These are phyloP conservation scores for Gonatopus flavifemur DNA, from an alignment of 1,140 invertebrate genomes.

Conservation along the genomic window DNA sequence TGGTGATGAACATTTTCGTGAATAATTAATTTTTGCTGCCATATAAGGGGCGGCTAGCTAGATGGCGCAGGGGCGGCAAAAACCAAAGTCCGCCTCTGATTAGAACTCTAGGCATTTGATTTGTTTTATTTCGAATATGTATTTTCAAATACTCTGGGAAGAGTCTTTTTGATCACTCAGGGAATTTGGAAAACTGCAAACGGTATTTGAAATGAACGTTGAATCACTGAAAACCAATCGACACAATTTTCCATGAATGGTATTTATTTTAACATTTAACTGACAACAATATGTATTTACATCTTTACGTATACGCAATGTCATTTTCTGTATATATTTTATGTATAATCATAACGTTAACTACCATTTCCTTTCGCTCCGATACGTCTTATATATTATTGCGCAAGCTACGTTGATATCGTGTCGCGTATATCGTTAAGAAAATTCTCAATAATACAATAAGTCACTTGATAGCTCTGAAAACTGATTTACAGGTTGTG, in stretches of 20 bases:
- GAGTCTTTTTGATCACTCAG: too few species aligned
- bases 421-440: constrained; percentile 18
- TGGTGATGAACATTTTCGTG: too few species aligned
- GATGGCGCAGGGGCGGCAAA: too few species aligned
- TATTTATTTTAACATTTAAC: constrained; percentile 58
- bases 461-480: constrained; percentile 5
- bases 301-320: constrained; percentile 39
- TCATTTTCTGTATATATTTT: constrained; percentile 29
- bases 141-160: too few species aligned
- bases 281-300: constrained; percentile 52
- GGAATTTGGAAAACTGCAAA: too few species aligned
- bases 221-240: too few species aligned
- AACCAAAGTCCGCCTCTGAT: too few species aligned
- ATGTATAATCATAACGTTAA: constrained; percentile 36
- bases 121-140: too few species aligned
- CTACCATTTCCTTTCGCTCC: constrained; percentile 28
- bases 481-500: constrained; percentile 13
- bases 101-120: too few species aligned
- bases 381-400: constrained; percentile 38
- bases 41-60: too few species aligned
- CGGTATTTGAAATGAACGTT: too few species aligned
- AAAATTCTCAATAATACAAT: constrained; percentile 24
- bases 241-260: constrained; percentile 37
- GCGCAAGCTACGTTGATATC: constrained; percentile 31
- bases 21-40: too few species aligned